Conservation (phyloP, 2,888 invertebrate species). For the Oxystoma pomonae region DNA sequence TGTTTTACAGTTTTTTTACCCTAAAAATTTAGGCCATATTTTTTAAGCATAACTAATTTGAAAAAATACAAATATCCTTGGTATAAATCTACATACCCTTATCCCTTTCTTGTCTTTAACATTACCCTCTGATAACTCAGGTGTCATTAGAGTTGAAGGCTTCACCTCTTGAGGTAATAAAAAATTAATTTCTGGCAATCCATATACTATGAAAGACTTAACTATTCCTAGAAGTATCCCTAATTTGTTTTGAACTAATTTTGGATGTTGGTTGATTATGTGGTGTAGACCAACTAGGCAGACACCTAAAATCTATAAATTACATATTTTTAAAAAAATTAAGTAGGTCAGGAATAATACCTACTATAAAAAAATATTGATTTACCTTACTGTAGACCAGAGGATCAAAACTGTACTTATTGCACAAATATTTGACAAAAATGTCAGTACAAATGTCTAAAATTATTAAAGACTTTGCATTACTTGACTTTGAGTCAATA, state of each 20-base stretch:
- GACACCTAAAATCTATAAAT: constrained; percentile 50
- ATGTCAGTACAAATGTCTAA: constrained; percentile 44
- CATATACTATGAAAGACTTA: constrained; percentile 54
- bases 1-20: background rate
- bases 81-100: too few relatives aligned
- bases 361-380: too few relatives aligned
- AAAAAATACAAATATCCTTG: too few relatives aligned
- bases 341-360: too few relatives aligned
- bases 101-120: constrained; percentile 54
- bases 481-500: constrained; percentile 18
- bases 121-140: constrained; percentile 44
- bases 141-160: constrained; percentile 59
- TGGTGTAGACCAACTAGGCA: constrained; percentile 43
- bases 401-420: constrained; percentile 47
- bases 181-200: constrained; percentile 47
- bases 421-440: constrained; percentile 44
- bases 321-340: too few relatives aligned
- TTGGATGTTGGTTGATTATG: constrained; percentile 37
- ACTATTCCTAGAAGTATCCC: constrained; percentile 58
- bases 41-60: too few relatives aligned
- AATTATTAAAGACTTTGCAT: constrained; percentile 19
- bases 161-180: constrained; percentile 53
- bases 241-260: constrained; percentile 40
- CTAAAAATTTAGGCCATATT: background rate
- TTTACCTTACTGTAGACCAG: constrained; percentile 52